These are phyloP conservation scores for Laspeyria flexula DNA, from an alignment of 2,888 invertebrate genomes.

Conservation along the genomic window DNA sequence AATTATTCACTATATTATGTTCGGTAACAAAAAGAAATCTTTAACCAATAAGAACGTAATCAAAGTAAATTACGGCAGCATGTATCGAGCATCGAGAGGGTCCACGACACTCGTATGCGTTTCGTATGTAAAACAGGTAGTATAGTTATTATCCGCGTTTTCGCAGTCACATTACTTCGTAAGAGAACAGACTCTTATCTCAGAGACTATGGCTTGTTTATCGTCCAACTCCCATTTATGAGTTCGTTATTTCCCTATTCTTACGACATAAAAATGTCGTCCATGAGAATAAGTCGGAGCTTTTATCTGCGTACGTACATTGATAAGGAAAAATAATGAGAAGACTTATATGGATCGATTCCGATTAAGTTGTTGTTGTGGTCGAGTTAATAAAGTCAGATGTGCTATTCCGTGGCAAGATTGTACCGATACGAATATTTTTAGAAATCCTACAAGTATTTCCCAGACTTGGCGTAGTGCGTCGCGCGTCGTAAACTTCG, in stretches of 20 bases:
- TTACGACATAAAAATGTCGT: slow-evolving; percentile 82
- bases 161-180: slow-evolving; percentile 62
- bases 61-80: slow-evolving; percentile 26
- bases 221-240: slow-evolving; percentile 80
- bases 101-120: slow-evolving; percentile 37
- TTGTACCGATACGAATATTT: slow-evolving; percentile 37
- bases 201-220: slow-evolving; percentile 76
- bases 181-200: slow-evolving; percentile 70
- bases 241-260: slow-evolving; percentile 84
- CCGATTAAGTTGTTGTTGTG: slow-evolving; percentile 76
- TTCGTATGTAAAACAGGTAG: slow-evolving; percentile 49
- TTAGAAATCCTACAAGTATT: slow-evolving; percentile 30
- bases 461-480: slow-evolving; percentile 24
- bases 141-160: slow-evolving; percentile 55
- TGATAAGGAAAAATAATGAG: slow-evolving; percentile 83
- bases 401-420: slow-evolving; percentile 43
- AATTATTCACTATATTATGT: slow-evolving; percentile 2
- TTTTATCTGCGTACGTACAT: slow-evolving; percentile 75
- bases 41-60: slow-evolving; percentile 30
- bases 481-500: slow-evolving; percentile 46
- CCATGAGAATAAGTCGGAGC: slow-evolving; percentile 73
- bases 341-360: slow-evolving; percentile 71
- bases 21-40: slow-evolving; percentile 23
- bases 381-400: slow-evolving; percentile 61
- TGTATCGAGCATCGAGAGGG: slow-evolving; percentile 30